Evolutionary conservation across 2,113 vertebrate species (phyloP), one percentile per base, ranked within the genome.

Genomic region (Fulmarus glacialis): DNA sequence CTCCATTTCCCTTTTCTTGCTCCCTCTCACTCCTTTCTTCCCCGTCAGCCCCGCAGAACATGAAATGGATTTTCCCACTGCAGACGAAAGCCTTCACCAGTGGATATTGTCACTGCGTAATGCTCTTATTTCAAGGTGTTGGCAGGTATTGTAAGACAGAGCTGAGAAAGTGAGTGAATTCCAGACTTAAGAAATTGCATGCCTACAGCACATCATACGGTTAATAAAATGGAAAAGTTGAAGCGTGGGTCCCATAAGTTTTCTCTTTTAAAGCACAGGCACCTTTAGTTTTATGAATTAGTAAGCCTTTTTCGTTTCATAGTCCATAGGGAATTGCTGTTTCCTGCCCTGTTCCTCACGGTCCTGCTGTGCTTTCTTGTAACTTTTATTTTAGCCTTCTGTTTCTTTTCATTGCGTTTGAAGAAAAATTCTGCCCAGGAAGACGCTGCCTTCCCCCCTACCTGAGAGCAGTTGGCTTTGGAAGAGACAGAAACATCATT

Each of bases 221-320:
- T 95, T 97, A 96, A 97, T 95, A 97, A 97, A 96, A 93, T 73
- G 64, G 90, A 86, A 95, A 97, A 97, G 95, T 43, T 45, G 93
- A 96, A 97, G 86, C 2, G 1, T 1, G 6, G 50, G n/a, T 94
- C 83, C 86, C 59, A 29, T 79, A 95, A 95, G 67, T 91, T 95
- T 85, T 86, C 90, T 82, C 67, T 67, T 91, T 80, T 96, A 89
- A 95, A 90, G 79, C 74, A 70, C 82, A 80, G 91, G 68, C 56
- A 89, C 88, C 90, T 97, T 52, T 48, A 60, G 91, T 94, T 97
- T 97, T 97, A 96, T 95, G 91, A 97, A 97, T 97, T 96, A 97
- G 67, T 91, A 95, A 97, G 78, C n/a, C 83, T 86, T 94, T 96
- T 94, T 84, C 90, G 93, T 96, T 92, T 94, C 86, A 12, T 23